Evolutionary conservation across 1,140 invertebrate genomes (phyloP).

Genomic region (Oryctes rhinoceros): DNA sequence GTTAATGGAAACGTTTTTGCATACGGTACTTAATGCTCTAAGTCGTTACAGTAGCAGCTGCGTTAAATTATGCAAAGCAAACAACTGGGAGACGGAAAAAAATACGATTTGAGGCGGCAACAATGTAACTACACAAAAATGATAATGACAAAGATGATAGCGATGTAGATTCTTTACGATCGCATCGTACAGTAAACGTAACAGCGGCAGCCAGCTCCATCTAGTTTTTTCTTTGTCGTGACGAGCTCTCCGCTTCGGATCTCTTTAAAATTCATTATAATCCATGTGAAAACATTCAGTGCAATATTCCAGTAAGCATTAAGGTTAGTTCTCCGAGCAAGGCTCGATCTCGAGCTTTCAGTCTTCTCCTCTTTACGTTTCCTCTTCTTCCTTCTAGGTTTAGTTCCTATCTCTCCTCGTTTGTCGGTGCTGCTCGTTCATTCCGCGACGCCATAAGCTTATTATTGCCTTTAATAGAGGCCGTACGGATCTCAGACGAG

Average conservation of each 20-base stretch:
- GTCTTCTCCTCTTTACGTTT: not conserved
- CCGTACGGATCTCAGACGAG: not conserved
- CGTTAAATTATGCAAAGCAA: constrained; percentile 18
- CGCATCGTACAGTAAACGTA: not conserved
- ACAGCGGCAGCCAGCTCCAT: not conserved
- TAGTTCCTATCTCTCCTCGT: not conserved
- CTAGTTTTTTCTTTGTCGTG: constrained; percentile 4
- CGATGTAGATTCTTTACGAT: constrained; percentile 16
- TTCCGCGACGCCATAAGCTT: constrained; percentile 1
- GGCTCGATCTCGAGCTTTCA: constrained; percentile 13
- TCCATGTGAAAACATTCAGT: constrained; percentile 18
- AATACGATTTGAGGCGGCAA: not conserved
- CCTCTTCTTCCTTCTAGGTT: not conserved
- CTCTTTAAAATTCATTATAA: constrained; percentile 23
- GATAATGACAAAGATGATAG: constrained; percentile 18
- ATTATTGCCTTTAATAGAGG: constrained; percentile 22
- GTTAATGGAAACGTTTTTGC: constrained; percentile 18
- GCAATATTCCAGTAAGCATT: constrained; percentile 18
- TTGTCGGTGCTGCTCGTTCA: not conserved
- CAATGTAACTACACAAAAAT: constrained; percentile 12
- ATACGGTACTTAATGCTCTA: constrained; percentile 7
- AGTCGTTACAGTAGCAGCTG: not conserved
- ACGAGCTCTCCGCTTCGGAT: constrained; percentile 5
- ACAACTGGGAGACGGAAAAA: not conserved
- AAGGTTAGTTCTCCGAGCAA: not conserved